Conservation (phyloP, 2,888 invertebrate genomes). For the Chrysolina haemoptera region DNA sequence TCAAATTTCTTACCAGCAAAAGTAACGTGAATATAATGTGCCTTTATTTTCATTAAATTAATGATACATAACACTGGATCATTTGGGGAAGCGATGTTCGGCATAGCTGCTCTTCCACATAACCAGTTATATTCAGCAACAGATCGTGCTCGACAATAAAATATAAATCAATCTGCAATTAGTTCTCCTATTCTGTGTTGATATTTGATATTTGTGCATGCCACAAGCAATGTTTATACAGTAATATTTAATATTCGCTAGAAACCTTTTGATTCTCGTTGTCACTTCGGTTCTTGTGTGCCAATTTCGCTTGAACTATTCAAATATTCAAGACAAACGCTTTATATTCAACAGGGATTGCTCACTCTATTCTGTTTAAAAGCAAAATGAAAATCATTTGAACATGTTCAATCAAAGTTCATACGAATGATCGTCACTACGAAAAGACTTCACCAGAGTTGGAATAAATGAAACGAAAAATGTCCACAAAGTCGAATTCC, state of each 20-base stretch:
- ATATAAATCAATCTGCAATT: conserved; percentile 3
- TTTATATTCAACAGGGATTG: not conserved
- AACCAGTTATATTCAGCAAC: no score
- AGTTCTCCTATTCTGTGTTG: conserved; percentile 6
- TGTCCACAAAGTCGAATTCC: no score
- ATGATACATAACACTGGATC: no score
- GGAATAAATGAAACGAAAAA: no score
- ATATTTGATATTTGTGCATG: not conserved
- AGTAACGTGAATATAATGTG: no score
- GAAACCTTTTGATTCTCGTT: conserved; percentile 7
- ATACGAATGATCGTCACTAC: no score
- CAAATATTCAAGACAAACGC: not conserved
- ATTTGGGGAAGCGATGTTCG: no score
- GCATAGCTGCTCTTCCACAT: no score
- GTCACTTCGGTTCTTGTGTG: not conserved
- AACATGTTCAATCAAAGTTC: not conserved
- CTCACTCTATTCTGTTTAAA: not conserved
- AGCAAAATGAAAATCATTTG: not conserved
- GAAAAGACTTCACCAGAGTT: no score
- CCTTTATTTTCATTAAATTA: no score
- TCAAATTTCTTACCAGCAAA: not conserved
- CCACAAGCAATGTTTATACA: not conserved
- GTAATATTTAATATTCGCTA: not conserved
- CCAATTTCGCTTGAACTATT: not conserved
- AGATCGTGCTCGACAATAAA: not conserved